Evolutionary conservation across 2,888 invertebrate species (phyloP).

Genomic region (Tortrix viridana): DNA sequence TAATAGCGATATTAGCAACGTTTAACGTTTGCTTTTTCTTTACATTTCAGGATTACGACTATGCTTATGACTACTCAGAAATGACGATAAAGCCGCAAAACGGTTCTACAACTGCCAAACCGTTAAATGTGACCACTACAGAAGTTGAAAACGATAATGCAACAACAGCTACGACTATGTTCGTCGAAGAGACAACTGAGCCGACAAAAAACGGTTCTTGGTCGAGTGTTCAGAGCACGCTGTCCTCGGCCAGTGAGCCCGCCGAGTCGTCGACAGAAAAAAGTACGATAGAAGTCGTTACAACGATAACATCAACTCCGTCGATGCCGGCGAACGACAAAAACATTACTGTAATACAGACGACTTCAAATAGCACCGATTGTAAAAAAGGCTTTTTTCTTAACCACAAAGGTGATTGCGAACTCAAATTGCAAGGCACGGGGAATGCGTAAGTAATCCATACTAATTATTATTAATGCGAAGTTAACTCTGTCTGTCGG

Average conservation of each 20-base stretch:
- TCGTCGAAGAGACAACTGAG: constrained; percentile 45
- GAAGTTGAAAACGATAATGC: constrained; percentile 51
- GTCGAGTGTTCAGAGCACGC: constrained; percentile 13
- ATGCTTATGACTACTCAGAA: constrained; percentile 89
- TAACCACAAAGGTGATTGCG: constrained; percentile 72
- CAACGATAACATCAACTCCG: constrained; percentile 40
- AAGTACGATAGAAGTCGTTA: constrained; percentile 41
- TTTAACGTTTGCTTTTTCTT: constrained; percentile 23
- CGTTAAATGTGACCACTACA: constrained; percentile 58
- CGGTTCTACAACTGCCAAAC: constrained; percentile 68
- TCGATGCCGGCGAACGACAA: constrained; percentile 37
- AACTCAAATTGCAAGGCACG: constrained; percentile 65
- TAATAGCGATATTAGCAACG: neutral
- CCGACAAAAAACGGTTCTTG: constrained; percentile 42
- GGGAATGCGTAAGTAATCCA: constrained; percentile 74
- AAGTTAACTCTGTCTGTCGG: too few relatives aligned
- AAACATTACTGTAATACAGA: constrained; percentile 40
- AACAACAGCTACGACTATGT: constrained; percentile 44
- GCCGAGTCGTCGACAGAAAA: constrained; percentile 42
- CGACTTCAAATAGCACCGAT: constrained; percentile 45
- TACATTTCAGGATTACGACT: constrained; percentile 87
- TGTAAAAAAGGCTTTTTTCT: constrained; percentile 72
- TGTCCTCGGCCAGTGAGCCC: neutral
- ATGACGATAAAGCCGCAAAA: constrained; percentile 87
- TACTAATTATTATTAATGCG: too few relatives aligned